These are phyloP conservation scores for Amphimallon solstitiale DNA, from an alignment of 2,888 invertebrate species.

Conservation along the genomic window DNA sequence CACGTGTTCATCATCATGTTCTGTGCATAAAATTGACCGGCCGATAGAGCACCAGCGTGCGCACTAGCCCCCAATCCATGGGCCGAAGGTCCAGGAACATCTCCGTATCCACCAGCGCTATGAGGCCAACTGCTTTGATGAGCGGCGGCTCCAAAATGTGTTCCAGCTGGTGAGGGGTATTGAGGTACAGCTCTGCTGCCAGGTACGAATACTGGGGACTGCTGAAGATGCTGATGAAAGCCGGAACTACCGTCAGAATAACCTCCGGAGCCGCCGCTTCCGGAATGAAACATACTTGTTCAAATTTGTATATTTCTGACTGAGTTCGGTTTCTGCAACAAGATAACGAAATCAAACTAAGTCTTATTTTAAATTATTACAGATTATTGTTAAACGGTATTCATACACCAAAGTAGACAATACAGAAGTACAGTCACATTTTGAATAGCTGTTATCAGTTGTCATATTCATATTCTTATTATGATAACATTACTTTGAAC, in stretches of 20 bases:
- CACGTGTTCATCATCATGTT: slow-evolving; percentile 82
- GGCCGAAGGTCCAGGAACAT: slow-evolving; percentile 60
- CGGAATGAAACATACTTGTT: slow-evolving; percentile 60
- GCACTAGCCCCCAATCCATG: slow-evolving; percentile 62
- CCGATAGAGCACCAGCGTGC: slow-evolving; percentile 64
- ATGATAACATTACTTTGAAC: too few species aligned
- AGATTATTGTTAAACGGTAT: too few species aligned
- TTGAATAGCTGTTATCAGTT: too few species aligned
- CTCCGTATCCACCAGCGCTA: slow-evolving; percentile 60
- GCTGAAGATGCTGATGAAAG: slow-evolving; percentile 63
- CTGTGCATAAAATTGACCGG: slow-evolving; percentile 80
- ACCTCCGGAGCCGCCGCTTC: slow-evolving; percentile 54
- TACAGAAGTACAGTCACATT: too few species aligned
- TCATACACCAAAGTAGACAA: too few species aligned
- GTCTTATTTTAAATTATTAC: too few species aligned
- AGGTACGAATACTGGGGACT: slow-evolving; percentile 76
- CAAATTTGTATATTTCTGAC: not conserved
- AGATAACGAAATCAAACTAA: too few species aligned
- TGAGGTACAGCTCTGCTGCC: slow-evolving; percentile 69
- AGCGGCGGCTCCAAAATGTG: slow-evolving; percentile 55
- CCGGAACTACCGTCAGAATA: slow-evolving; percentile 58
- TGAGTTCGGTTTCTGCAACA: slow-evolving; percentile 4
- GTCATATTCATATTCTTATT: too few species aligned
- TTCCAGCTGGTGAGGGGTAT: slow-evolving; percentile 62
- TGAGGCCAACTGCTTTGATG: slow-evolving; percentile 56